Percentiles rank a stretch among this genome's conserved stretches.
These are phyloP conservation scores for Benitochromis conjunctus DNA, from an alignment of 2,113 vertebrate species.

Conservation along the genomic window DNA sequence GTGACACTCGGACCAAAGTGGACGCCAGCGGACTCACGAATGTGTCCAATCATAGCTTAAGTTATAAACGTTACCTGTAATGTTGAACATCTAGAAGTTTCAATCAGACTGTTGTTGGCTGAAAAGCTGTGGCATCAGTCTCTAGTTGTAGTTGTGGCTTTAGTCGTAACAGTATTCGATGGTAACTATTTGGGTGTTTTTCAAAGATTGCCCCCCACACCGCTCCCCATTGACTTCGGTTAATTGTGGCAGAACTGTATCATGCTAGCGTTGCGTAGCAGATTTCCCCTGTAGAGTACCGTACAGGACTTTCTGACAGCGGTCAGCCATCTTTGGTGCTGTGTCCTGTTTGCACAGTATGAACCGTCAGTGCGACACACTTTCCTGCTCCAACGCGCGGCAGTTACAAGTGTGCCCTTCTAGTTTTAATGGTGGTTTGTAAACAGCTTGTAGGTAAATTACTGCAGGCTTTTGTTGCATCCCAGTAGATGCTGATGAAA, in stretches of 20 bases:
- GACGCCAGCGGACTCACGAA: background rate
- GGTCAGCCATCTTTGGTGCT: background rate
- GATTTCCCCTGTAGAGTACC: background rate
- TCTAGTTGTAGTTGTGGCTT: background rate
- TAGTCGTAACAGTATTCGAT: background rate
- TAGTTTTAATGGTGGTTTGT: background rate
- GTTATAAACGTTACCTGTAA: background rate
- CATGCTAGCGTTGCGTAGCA: background rate
- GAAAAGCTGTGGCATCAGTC: background rate
- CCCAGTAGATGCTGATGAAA: background rate
- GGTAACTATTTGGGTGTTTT: background rate
- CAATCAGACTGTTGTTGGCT: background rate
- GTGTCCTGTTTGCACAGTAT: background rate
- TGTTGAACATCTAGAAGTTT: accelerated
- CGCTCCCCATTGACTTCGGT: background rate
- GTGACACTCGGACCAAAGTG: background rate
- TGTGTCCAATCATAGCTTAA: background rate
- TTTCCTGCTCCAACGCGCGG: background rate
- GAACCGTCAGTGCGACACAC: background rate
- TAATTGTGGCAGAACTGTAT: background rate
- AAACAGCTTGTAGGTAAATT: background rate
- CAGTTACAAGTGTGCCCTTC: accelerated
- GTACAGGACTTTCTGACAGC: accelerated
- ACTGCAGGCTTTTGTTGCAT: background rate
- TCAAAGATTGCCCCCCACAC: background rate